Evolutionary conservation across 2,797 vertebrate species (phyloP), one percentile per base, ranked within the genome.

Genomic region (Loris lydekkerianus): DNA sequence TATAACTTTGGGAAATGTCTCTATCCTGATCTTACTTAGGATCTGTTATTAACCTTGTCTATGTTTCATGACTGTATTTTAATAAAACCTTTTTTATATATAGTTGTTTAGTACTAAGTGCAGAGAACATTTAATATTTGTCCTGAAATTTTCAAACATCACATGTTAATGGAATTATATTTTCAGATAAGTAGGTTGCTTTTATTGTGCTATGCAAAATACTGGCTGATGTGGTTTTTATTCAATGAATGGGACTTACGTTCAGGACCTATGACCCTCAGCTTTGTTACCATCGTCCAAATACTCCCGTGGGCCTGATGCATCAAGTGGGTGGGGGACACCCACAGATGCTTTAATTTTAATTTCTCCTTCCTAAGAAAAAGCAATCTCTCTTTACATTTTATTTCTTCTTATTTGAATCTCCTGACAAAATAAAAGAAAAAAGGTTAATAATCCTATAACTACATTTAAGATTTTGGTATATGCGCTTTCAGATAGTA

Each of bases 111-210:
- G 53, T 63, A 78, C 8, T 58, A 40, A 72, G 27, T 78, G 8
- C 31, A 84, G 58, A 89, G 27, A 92, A 60, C 21, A 72, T 75
- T 86, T 77, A 43, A 84, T 83, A 53, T 89, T 89, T 53, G 76
- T 34, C 31, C 60, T 63, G 78, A 7, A 89, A 67, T 81, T 89
- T 94, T 67, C 29, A 89, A 69, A 89, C 73, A 46, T 76, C 75
- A 76, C 8, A 10, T 77, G 77, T 80, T 73, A 89, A 43, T 18
- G 27, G 29, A 69, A 72, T 43, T 65, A 0, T 75, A 61, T 56
- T 94, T 94, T 85, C 69, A 92, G 63, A 58, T 43, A 65, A 73
- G 46, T 13, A 75, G 27, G 56, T 90, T 76, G 37, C 11, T 80
- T 85, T 43, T 63, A 53, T 37, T 46, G 34, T 27, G 5, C 15